Percentiles rank a stretch among this genome's conserved stretches.
Evolutionary conservation across 2,888 invertebrate species (phyloP).

Genomic region (Theretra japonica): DNA sequence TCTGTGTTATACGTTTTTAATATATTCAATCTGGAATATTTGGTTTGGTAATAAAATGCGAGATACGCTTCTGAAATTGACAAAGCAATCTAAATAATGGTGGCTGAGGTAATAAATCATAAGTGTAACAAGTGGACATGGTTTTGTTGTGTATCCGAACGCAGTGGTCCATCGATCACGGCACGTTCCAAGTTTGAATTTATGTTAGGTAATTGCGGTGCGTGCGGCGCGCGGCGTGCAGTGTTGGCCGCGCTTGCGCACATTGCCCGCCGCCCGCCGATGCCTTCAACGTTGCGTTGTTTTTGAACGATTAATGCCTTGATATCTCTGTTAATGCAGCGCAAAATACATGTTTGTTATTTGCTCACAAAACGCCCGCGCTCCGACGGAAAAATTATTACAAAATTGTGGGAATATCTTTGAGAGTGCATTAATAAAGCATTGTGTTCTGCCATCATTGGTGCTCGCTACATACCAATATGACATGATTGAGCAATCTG

Average conservation of each 20-base stretch:
- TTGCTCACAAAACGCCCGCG: constrained; percentile 44
- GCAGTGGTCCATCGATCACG: constrained; percentile 74
- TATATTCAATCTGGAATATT: constrained; percentile 51
- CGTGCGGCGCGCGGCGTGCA: constrained; percentile 65
- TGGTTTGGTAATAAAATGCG: constrained; percentile 52
- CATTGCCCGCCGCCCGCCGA: constrained; percentile 39
- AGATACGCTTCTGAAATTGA: constrained; percentile 55
- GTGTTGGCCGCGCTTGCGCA: constrained; percentile 50
- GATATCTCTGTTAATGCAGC: constrained; percentile 68
- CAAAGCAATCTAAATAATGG: constrained; percentile 55
- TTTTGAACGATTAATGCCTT: constrained; percentile 64
- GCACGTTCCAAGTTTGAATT: constrained; percentile 69
- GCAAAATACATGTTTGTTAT: constrained; percentile 57
- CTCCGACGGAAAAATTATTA: constrained; percentile 18
- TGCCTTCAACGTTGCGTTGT: constrained; percentile 63
- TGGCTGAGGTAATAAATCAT: constrained; percentile 67
- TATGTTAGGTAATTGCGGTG: constrained; percentile 79
- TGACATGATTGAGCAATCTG: background rate
- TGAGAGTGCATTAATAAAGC: background rate
- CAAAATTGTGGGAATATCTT: constrained; percentile 20
- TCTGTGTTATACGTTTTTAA: constrained; percentile 51
- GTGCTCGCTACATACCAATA: background rate
- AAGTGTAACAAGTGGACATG: constrained; percentile 66
- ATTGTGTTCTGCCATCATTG: background rate
- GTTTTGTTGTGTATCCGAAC: constrained; percentile 65